phyloP scores from a whole-genome alignment of 2,888 invertebrate species.

The Eurois occulta region DNA sequence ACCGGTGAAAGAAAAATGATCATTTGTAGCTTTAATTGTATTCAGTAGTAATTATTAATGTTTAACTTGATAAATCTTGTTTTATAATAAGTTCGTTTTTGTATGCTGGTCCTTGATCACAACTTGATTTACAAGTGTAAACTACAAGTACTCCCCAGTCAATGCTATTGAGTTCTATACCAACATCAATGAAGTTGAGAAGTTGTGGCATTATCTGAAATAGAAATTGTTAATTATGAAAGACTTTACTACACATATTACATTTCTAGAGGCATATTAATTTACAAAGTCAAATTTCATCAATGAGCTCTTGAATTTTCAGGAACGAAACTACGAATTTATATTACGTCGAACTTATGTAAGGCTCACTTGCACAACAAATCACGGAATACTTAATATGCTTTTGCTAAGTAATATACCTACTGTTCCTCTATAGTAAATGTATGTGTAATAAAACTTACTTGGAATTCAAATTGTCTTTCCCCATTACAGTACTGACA shows the following conservation, averaged over 20 bases:
- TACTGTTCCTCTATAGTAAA: background rate
- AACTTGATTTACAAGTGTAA: constrained; percentile 96
- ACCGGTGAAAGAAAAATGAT: constrained; percentile 71
- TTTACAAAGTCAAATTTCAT: background rate
- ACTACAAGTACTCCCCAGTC: constrained; percentile 98
- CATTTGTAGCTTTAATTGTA: constrained; percentile 40
- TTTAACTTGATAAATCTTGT: constrained; percentile 93
- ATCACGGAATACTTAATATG: background rate
- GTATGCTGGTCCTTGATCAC: constrained; percentile 92
- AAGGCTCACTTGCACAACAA: background rate
- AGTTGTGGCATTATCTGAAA: constrained; percentile 96
- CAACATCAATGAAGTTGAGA: constrained; percentile 92
- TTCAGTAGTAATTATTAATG: constrained; percentile 37
- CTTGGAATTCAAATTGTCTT: constrained; percentile 97
- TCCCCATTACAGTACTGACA: constrained; percentile 94
- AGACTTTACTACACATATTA: background rate
- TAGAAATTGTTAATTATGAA: constrained; percentile 17
- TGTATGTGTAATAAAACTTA: constrained; percentile 73
- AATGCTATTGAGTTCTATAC: constrained; percentile 91
- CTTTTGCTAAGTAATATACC: too few relatives aligned
- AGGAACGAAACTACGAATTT: background rate
- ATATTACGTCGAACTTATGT: background rate
- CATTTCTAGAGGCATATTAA: background rate
- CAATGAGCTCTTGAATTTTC: background rate
- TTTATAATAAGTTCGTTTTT: constrained; percentile 95